phyloP scores from a whole-genome alignment of 2,888 invertebrate species.

The Altica lythri region DNA sequence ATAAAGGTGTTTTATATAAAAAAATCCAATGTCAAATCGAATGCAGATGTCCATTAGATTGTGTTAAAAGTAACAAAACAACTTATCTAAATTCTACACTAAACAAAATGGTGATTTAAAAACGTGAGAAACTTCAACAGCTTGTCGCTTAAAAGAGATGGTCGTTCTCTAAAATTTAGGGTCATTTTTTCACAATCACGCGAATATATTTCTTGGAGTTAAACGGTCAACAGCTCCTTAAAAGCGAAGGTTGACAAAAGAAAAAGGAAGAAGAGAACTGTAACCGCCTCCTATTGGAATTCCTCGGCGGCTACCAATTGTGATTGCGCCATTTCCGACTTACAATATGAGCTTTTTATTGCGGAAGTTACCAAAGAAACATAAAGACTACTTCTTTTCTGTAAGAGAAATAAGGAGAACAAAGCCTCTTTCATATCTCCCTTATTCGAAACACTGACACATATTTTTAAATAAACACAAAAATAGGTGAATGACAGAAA shows the following conservation, averaged over 20 bases:
- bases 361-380: constrained; percentile 48
- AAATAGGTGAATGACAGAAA: constrained; percentile 18
- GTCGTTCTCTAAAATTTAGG: constrained; percentile 3
- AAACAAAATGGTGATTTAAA: too few species aligned
- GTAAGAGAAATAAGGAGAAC: constrained; percentile 21
- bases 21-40: too few species aligned
- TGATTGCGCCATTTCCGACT: constrained; percentile 51
- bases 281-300: constrained; percentile 43
- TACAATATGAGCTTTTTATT: constrained; percentile 51
- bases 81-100: too few species aligned
- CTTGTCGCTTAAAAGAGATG: too few species aligned
- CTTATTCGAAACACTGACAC: constrained; percentile 26
- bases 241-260: constrained; percentile 19
- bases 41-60: too few species aligned
- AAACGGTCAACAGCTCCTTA: constrained; percentile 18
- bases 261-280: constrained; percentile 42
- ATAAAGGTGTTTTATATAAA: too few species aligned
- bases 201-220: constrained; percentile 10
- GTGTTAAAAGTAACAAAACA: too few species aligned
- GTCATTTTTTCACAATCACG: constrained; percentile 7
- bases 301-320: constrained; percentile 47
- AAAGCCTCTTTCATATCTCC: constrained; percentile 24
- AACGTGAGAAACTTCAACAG: too few species aligned
- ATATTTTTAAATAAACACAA: constrained; percentile 29
- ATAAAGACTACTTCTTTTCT: constrained; percentile 39